Evolutionary conservation across 2,113 vertebrate genomes (phyloP), one percentile per base, ranked within the genome.

Genomic region (Bos indicus): DNA sequence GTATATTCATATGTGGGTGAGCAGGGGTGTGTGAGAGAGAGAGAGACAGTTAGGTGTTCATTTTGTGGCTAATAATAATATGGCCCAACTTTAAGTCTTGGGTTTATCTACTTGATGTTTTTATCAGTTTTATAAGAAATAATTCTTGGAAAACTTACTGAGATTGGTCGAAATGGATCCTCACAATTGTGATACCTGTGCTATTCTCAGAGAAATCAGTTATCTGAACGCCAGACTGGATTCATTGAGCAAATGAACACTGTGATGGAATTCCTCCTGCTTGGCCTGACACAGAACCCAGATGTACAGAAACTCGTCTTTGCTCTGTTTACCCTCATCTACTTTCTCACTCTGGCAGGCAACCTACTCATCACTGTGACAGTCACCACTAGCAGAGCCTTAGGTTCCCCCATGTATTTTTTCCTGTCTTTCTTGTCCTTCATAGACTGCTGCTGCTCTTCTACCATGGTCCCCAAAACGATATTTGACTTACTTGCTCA

Each of bases 381-480:
- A 2, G 40, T 98, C 48, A 30, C 43, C n/a, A 67, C 28, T 33
- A 97, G 59, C 77, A 82, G 48, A 56, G 9, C 93, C 51, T 91
- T 96, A n/a, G 67, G 19, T 1, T 91, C 94, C 59, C 96, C 97
- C 14, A 86, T 97, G 97, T 94, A 97, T 28, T 97, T 96, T 74
- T 96, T 97, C 28, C 85, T 98, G 26, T 97, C 88, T 62, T 95
- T 96, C 51, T 60, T 98, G 46, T 94, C 95, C 36, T 93, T 98
- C 3, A 40, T 94, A 91, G 97, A 98, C 54, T 52, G 91, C 17
- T 97, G 85, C 23, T 92, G 48, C 30, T 97, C 96, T 90, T 96
- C 89, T 51, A 88, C 93, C 3, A 88, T 94, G n/a, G 59, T n/a
- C 19, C 93, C 91, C 23, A 97, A 97, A 82, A 95, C 97, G 91